A percentile compares a stretch with the other conserved stretches of the same genome.
phyloP scores from a whole-genome alignment of 2,797 vertebrate species.

The Lepus oiostolus region DNA sequence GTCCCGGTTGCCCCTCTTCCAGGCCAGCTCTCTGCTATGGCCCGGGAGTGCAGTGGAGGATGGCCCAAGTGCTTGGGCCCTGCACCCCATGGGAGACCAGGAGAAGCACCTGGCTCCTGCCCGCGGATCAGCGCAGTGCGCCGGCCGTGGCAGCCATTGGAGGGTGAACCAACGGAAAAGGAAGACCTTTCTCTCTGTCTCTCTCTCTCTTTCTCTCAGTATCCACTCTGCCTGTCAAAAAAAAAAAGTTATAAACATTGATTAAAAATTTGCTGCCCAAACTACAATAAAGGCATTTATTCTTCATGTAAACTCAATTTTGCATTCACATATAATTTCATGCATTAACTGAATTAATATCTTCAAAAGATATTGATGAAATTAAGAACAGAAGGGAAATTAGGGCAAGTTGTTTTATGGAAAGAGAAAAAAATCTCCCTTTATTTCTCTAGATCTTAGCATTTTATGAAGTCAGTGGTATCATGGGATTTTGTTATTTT shows the following conservation, averaged over 20 bases:
- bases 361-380: background rate
- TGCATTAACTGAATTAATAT: slow-evolving; percentile 23
- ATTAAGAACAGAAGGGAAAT: slow-evolving; percentile 39
- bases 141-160: too few relatives aligned
- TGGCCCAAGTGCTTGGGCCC: too few relatives aligned
- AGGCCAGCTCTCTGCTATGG: too few relatives aligned
- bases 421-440: background rate
- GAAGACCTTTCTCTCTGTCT: too few relatives aligned
- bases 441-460: background rate
- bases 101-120: too few relatives aligned
- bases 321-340: background rate
- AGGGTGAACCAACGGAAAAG: too few relatives aligned
- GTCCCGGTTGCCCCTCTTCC: too few relatives aligned
- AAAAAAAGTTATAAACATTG: slow-evolving; percentile 31
- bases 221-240: too few relatives aligned
- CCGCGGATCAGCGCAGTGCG: too few relatives aligned
- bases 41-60: too few relatives aligned
- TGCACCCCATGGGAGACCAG: too few relatives aligned
- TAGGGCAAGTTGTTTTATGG: background rate
- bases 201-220: too few relatives aligned
- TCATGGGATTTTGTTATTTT: slow-evolving; percentile 4
- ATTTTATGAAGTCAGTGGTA: background rate
- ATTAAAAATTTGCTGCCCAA: background rate
- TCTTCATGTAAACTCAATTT: background rate
- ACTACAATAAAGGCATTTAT: background rate